These are phyloP conservation scores for Bombus affinis DNA, from an alignment of 1,140 invertebrate genomes.

Conservation along the genomic window DNA sequence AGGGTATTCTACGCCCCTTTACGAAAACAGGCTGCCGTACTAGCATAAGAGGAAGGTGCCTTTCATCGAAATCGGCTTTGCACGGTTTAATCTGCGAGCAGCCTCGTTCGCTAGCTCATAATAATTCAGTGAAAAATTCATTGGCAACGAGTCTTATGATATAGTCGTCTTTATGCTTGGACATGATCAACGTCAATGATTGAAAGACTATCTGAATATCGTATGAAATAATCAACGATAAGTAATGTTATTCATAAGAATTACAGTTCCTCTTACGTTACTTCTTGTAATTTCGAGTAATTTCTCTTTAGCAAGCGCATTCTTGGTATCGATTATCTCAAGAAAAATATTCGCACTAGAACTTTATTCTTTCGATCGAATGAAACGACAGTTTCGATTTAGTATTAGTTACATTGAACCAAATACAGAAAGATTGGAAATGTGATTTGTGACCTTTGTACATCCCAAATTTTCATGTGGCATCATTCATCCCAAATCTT, in stretches of 20 bases:
- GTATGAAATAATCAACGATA: too few species aligned
- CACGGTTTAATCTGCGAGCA: constrained; percentile 29
- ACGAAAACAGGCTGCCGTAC: neutral
- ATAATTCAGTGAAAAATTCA: constrained; percentile 22
- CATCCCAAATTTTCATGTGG: neutral
- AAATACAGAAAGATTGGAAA: too few species aligned
- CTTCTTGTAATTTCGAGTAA: neutral
- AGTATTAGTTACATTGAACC: too few species aligned
- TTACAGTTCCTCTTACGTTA: too few species aligned
- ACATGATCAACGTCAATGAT: neutral
- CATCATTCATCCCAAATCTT: neutral
- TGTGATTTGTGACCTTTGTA: too few species aligned
- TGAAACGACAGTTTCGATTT: too few species aligned
- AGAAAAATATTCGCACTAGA: neutral
- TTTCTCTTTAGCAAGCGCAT: neutral
- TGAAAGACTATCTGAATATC: neutral
- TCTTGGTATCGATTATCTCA: neutral
- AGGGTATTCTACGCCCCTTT: neutral
- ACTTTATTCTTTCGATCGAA: neutral
- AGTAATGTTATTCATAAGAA: too few species aligned
- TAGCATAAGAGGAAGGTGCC: constrained; percentile 9
- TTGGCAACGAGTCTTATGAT: neutral
- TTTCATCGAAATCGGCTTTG: constrained; percentile 52
- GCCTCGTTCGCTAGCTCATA: neutral
- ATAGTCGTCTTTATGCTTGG: neutral